A percentile compares a stretch with the other conserved stretches of the same genome.
Conservation (phyloP, 2,888 invertebrate genomes). For the Plebejus anna region DNA sequence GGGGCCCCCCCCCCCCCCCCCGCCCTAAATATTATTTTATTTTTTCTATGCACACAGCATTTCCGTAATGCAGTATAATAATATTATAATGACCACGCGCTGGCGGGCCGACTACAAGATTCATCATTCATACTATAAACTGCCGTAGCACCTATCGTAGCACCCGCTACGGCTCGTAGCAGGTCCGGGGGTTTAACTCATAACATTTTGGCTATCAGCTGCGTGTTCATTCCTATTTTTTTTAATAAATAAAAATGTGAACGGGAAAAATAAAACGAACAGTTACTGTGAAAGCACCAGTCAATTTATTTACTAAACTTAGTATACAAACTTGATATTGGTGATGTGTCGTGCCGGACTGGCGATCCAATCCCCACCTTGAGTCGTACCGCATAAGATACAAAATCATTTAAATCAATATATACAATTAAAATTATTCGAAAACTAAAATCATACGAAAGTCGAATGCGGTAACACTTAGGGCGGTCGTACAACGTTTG, state of each 20-base stretch:
- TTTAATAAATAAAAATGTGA: no score
- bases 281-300: conserved; percentile 78
- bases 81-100: no score
- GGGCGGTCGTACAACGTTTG: conserved; percentile 28
- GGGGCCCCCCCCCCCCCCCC: no score
- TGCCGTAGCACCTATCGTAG: no score
- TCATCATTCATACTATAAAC: no score
- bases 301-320: conserved; percentile 77
- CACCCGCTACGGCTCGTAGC: no score
- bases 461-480: conserved; percentile 34
- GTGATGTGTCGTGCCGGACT: conserved; percentile 45
- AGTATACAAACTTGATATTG: conserved; percentile 66
- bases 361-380: conserved; percentile 28
- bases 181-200: no score
- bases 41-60: no score
- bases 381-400: conserved; percentile 33
- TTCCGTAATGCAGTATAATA: no score
- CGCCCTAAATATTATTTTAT: no score
- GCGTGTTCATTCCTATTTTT: no score
- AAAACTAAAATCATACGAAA: neutral
- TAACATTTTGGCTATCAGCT: neutral
- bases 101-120: no score
- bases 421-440: conserved; percentile 20
- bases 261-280: conserved; percentile 61
- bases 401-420: conserved; percentile 27